A percentile compares a stretch with the other conserved stretches of the same genome.
Conservation (phyloP, 2,113 vertebrate genomes). For the Sceloporus undulatus region DNA sequence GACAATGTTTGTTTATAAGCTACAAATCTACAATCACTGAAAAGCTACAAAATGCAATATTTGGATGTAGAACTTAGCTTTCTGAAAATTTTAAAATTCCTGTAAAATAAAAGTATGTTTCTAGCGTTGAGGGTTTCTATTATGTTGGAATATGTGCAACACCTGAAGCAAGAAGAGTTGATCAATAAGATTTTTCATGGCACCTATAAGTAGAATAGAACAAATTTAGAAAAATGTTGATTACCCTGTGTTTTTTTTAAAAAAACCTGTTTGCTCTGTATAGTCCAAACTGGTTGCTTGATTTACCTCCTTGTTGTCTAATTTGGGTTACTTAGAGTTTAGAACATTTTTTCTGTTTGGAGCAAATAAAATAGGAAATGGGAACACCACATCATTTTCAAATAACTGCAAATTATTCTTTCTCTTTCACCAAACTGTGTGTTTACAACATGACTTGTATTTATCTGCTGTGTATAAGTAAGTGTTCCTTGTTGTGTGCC, state of each 20-base stretch:
- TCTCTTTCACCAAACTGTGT: neutral
- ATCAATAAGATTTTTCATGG: neutral
- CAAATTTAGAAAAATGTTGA: neutral
- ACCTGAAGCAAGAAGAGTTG: neutral
- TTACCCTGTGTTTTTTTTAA: no score
- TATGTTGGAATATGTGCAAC: neutral
- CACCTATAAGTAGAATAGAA: neutral
- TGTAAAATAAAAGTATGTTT: slow-evolving; percentile 7
- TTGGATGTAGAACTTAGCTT: neutral
- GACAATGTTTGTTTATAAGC: neutral
- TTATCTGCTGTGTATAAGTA: neutral
- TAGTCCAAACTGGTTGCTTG: neutral
- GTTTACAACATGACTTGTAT: neutral
- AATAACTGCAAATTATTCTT: neutral
- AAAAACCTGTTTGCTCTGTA: neutral
- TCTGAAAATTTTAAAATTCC: neutral
- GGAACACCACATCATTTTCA: no score
- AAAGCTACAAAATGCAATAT: neutral
- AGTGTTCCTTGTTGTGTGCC: neutral
- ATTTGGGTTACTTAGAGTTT: neutral
- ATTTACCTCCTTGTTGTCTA: neutral
- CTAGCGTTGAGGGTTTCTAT: neutral
- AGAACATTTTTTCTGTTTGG: neutral
- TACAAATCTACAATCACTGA: neutral
- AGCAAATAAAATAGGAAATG: neutral